Evolutionary conservation across 2,888 invertebrate species (phyloP).

Genomic region (Theretra japonica): DNA sequence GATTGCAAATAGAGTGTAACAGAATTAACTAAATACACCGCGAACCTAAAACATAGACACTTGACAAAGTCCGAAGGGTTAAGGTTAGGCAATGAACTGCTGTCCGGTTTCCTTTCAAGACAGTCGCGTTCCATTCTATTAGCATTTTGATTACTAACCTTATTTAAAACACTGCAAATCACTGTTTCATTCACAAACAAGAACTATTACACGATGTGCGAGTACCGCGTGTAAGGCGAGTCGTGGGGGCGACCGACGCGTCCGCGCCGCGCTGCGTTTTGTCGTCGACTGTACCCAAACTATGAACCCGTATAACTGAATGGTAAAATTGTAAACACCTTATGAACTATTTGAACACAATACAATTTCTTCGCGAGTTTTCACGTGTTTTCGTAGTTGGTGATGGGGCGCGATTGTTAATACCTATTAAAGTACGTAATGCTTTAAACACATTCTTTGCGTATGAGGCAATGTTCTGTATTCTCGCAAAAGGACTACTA

Average conservation of each 20-base stretch:
- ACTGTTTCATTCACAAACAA: slow-evolving; percentile 62
- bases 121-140: slow-evolving; percentile 40
- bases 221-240: slow-evolving; percentile 61
- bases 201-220: slow-evolving; percentile 42
- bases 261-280: slow-evolving; percentile 65
- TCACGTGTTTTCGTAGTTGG: slow-evolving; percentile 18
- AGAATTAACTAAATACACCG: background rate
- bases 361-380: slow-evolving; percentile 33
- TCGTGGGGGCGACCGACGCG: slow-evolving; percentile 58
- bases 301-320: slow-evolving; percentile 55
- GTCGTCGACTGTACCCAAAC: slow-evolving; percentile 67
- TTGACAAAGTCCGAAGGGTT: slow-evolving; percentile 38
- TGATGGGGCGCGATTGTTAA: background rate
- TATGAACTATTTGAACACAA: slow-evolving; percentile 44
- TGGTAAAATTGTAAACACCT: slow-evolving; percentile 46
- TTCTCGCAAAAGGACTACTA: background rate
- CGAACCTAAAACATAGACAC: slow-evolving; percentile 2
- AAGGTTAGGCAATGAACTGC: slow-evolving; percentile 45
- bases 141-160: slow-evolving; percentile 62
- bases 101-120: slow-evolving; percentile 37
- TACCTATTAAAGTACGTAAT: background rate
- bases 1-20: background rate
- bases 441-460: background rate
- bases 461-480: background rate
- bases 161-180: slow-evolving; percentile 63